Conservation (phyloP, 2,888 invertebrate species). For the Parapristionchus giblindavisi region DNA sequence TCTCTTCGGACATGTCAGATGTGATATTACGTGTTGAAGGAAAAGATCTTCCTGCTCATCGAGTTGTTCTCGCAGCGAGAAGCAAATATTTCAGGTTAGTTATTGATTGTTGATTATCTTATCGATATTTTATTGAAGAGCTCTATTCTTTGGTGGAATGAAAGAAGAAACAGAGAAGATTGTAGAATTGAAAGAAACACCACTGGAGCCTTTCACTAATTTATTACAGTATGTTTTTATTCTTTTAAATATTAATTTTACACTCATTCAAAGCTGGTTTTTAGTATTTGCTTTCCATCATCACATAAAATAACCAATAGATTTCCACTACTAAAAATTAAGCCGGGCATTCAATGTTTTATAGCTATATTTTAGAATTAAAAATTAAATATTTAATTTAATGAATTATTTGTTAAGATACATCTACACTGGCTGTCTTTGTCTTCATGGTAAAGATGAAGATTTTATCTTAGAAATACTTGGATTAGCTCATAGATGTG, state of each 20-base stretch:
- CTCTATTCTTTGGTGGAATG: constrained; percentile 77
- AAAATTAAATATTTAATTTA: too few species aligned
- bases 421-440: constrained; percentile 84
- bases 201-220: constrained; percentile 50
- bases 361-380: too few species aligned
- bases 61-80: constrained; percentile 89
- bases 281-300: too few species aligned
- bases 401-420: constrained; percentile 83
- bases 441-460: constrained; percentile 74
- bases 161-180: constrained; percentile 79
- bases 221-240: constrained; percentile 36
- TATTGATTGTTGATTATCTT: constrained; percentile 12
- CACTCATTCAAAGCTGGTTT: too few species aligned
- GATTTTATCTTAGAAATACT: constrained; percentile 76
- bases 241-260: too few species aligned
- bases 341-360: too few species aligned
- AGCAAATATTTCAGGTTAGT: constrained; percentile 91
- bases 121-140: constrained; percentile 70
- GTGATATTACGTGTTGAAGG: constrained; percentile 82
- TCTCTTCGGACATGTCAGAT: constrained; percentile 21
- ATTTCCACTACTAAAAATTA: too few species aligned
- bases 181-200: constrained; percentile 69
- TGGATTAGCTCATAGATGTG: constrained; percentile 93
- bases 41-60: constrained; percentile 78
- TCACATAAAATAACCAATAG: too few species aligned